phyloP scores from a whole-genome alignment of 2,888 invertebrate genomes.

The Bombyx huttoni region DNA sequence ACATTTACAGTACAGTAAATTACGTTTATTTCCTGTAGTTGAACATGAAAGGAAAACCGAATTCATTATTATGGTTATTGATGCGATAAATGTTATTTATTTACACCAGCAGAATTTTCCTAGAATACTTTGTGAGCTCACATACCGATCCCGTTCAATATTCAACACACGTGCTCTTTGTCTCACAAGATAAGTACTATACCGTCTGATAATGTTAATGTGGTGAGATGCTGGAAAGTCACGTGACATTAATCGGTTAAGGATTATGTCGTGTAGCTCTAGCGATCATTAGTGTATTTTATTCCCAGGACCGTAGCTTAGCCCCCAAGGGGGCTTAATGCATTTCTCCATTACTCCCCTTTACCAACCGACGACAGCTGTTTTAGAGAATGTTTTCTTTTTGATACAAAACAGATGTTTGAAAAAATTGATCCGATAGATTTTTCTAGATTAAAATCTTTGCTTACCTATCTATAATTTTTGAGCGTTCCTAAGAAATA shows the following conservation, averaged over 20 bases:
- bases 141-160: slow-evolving; percentile 6
- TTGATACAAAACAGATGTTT: background rate
- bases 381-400: slow-evolving; percentile 18
- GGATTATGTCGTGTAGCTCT: slow-evolving; percentile 24
- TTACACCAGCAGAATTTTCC: slow-evolving; percentile 3
- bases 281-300: slow-evolving; percentile 54
- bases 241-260: slow-evolving; percentile 25
- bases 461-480: no score
- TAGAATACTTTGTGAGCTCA: background rate
- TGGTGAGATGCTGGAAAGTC: slow-evolving; percentile 10
- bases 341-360: slow-evolving; percentile 47
- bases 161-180: slow-evolving; percentile 9
- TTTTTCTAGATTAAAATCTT: no score
- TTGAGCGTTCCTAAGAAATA: no score
- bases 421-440: background rate
- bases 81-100: slow-evolving; percentile 12
- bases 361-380: background rate
- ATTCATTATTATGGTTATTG: slow-evolving; percentile 14
- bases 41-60: slow-evolving; percentile 14
- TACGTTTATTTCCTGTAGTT: slow-evolving; percentile 17
- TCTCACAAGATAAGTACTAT: slow-evolving; percentile 7
- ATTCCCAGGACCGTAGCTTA: slow-evolving; percentile 30
- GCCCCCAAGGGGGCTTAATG: slow-evolving; percentile 40
- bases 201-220: slow-evolving; percentile 8
- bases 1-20: slow-evolving; percentile 15